Evolutionary conservation across 2,888 invertebrate genomes (phyloP), one percentile per base, ranked within the genome.

Genomic region (Andrena fulva): DNA sequence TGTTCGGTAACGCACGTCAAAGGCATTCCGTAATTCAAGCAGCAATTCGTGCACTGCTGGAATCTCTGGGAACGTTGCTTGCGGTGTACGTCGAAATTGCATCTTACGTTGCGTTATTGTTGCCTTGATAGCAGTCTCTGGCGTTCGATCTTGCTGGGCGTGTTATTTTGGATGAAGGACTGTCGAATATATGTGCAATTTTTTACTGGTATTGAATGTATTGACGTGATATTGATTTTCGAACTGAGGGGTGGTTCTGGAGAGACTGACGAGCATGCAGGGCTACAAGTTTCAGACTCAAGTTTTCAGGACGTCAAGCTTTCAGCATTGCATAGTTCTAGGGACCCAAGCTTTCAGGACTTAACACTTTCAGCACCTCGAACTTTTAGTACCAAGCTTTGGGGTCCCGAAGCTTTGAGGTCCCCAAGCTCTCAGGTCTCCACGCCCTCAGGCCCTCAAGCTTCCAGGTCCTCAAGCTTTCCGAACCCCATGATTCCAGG

Each of bases 1-100:
- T 76, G 83, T 84, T 85, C 83, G 73, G 81, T 83, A 82, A 70
- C 68, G 60, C n/a, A 62, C 85, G 80, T 88, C 88, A 88, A 88
- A 88, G 85, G 82, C 87, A 88, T 88, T 88, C 88, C 87, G 35
- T 64, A 12, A 74, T 35, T 62, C 77, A 63, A 76, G 73, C 78
- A 73, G 59, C 52, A 72, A 69, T 64, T 48, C 78, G 77, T 77
- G 77, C 86, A 68, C 88, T 87, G 48, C 80, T 72, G 87, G 89
- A 84, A 86, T 88, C 75, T 69, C 73, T 50, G 54, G 67, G 73
- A 66, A 70, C 64, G 60, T 50, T 64, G 69, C 50, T 56, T 67
- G 56, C 74, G 56, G 66, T 69, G 62, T 59, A 31, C 29, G 5
- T 12, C 33, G 66, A 60, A 66, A 77, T 83, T 77, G 76, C 73